Conservation (phyloP, 2,113 vertebrate genomes). For the Brienomyrus brachyistius region DNA sequence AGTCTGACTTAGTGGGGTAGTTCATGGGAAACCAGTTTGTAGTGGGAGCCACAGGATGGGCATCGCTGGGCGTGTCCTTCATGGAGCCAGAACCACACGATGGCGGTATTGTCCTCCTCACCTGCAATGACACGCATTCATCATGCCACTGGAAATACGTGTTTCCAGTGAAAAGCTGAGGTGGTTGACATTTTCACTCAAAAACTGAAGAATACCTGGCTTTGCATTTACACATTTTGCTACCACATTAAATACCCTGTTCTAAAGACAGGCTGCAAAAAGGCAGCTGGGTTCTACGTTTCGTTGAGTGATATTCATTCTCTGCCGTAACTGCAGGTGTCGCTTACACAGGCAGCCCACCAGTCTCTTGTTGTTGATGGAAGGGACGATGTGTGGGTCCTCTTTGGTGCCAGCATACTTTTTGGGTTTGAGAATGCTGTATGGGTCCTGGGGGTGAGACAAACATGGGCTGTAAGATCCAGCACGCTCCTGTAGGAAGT, state of each 20-base stretch:
- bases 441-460: constrained; percentile 46
- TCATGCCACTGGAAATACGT: not conserved
- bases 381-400: constrained; percentile 57
- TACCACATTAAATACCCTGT: not conserved
- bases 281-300: not conserved
- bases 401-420: constrained; percentile 50
- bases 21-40: constrained; percentile 51
- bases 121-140: constrained; percentile 29
- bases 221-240: not conserved
- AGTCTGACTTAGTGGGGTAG: constrained; percentile 46
- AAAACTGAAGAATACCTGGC: not conserved
- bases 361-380: constrained; percentile 48
- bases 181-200: not conserved
- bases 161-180: not conserved
- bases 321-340: not conserved
- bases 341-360: constrained; percentile 58
- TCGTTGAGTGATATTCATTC: not conserved
- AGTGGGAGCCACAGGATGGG: constrained; percentile 53
- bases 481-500: not conserved
- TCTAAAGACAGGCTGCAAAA: not conserved
- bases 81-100: constrained; percentile 61
- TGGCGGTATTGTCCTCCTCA: constrained; percentile 54
- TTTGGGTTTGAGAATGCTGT: constrained; percentile 51
- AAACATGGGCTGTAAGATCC: not conserved
- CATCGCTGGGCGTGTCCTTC: constrained; percentile 55